Percentiles rank a stretch among this genome's conserved stretches.
phyloP scores from a whole-genome alignment of 2,113 vertebrate genomes.

The Trichechus manatus region DNA sequence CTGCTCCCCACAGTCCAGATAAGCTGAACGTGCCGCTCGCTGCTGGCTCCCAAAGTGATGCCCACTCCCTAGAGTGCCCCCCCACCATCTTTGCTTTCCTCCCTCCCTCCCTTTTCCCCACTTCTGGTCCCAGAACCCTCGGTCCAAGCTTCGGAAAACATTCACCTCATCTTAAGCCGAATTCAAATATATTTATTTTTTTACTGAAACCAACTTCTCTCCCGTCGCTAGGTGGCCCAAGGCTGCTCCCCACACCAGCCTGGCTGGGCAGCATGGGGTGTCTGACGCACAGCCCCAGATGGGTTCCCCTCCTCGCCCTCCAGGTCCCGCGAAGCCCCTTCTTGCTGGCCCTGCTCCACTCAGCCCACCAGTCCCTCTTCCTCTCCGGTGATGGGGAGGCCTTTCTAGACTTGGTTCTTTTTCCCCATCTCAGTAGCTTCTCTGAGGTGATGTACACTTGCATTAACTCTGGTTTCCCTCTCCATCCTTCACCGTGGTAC shows the following conservation, averaged over 20 bases:
- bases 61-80: constrained; percentile 62
- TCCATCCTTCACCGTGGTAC: constrained; percentile 80
- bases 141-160: constrained; percentile 77
- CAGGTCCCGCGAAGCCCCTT: constrained; percentile 51
- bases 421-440: constrained; percentile 84
- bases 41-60: constrained; percentile 73
- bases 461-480: constrained; percentile 82
- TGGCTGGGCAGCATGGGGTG: constrained; percentile 50
- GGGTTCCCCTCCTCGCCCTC: constrained; percentile 25
- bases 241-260: background rate
- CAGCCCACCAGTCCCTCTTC: constrained; percentile 26
- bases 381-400: constrained; percentile 29
- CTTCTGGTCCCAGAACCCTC: constrained; percentile 47
- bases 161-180: constrained; percentile 75
- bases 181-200: constrained; percentile 72
- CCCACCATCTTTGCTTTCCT: background rate
- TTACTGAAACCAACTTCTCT: constrained; percentile 59
- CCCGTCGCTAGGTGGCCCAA: constrained; percentile 34
- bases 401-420: constrained; percentile 52
- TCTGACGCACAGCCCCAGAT: background rate
- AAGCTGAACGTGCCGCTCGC: constrained; percentile 90
- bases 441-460: constrained; percentile 83
- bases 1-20: constrained; percentile 90
- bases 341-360: background rate
- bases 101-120: constrained; percentile 61